Evolutionary conservation across 2,888 invertebrate species (phyloP).

Genomic region (Mesoligia furuncula): DNA sequence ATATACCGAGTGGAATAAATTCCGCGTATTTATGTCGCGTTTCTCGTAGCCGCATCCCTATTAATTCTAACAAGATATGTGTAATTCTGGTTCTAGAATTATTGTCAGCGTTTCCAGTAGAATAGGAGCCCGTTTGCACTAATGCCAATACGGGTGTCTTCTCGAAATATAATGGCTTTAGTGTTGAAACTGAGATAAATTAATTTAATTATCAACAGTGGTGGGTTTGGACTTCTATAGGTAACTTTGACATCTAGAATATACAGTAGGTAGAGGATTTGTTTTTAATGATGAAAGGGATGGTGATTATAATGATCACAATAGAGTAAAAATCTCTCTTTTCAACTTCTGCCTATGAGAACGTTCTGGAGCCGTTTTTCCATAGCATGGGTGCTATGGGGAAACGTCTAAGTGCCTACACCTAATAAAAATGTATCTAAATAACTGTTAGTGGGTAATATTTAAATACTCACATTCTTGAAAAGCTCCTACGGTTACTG

Average conservation of each 20-base stretch:
- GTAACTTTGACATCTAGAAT: background rate
- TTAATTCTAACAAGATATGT: constrained; percentile 54
- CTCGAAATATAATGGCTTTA: constrained; percentile 10
- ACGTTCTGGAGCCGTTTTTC: background rate
- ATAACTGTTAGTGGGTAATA: background rate
- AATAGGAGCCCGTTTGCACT: constrained; percentile 6
- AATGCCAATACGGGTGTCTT: background rate
- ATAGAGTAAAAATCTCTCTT: background rate
- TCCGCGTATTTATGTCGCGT: constrained; percentile 46
- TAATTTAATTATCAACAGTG: background rate
- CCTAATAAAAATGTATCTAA: background rate
- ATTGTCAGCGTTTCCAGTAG: constrained; percentile 31
- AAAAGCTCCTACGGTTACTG: background rate
- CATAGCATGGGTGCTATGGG: background rate
- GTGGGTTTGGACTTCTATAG: background rate
- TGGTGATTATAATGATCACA: background rate
- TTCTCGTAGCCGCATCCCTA: constrained; percentile 44
- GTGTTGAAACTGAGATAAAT: background rate
- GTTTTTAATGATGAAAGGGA: too few relatives aligned
- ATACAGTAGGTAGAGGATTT: background rate
- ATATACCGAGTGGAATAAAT: constrained; percentile 43
- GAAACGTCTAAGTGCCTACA: background rate
- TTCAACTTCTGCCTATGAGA: background rate
- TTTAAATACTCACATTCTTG: background rate
- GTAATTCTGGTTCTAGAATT: constrained; percentile 40